Conservation (phyloP, 2,888 invertebrate genomes). For the Mystacides longicornis region DNA sequence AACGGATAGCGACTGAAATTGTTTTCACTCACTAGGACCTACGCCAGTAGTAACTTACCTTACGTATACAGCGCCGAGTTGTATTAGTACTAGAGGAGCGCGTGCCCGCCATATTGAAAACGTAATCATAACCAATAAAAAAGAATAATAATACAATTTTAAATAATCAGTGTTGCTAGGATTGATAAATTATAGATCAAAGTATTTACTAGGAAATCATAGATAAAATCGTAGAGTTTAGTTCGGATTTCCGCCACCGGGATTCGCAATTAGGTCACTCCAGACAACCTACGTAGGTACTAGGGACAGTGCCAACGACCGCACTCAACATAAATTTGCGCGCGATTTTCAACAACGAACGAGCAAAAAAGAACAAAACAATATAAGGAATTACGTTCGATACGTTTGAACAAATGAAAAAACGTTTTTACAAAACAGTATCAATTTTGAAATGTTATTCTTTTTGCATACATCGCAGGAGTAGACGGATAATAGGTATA, state of each 20-base stretch:
- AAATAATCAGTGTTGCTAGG: too few relatives aligned
- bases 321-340: background rate
- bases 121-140: too few relatives aligned
- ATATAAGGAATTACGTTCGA: background rate
- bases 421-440: background rate
- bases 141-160: too few relatives aligned
- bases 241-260: background rate
- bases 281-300: background rate
- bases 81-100: too few relatives aligned
- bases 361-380: background rate
- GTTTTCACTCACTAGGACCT: background rate
- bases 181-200: too few relatives aligned
- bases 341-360: background rate
- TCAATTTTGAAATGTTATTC: too few relatives aligned
- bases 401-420: background rate
- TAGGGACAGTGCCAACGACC: background rate
- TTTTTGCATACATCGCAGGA: too few relatives aligned
- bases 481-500: too few relatives aligned
- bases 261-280: background rate
- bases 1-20: background rate
- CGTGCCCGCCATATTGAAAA: too few relatives aligned
- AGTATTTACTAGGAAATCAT: too few relatives aligned
- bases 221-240: background rate
- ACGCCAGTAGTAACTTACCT: background rate
- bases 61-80: background rate